Conservation (phyloP, 37 sponge, comb jelly and placozoan species). For the Tethya wilhelma region DNA sequence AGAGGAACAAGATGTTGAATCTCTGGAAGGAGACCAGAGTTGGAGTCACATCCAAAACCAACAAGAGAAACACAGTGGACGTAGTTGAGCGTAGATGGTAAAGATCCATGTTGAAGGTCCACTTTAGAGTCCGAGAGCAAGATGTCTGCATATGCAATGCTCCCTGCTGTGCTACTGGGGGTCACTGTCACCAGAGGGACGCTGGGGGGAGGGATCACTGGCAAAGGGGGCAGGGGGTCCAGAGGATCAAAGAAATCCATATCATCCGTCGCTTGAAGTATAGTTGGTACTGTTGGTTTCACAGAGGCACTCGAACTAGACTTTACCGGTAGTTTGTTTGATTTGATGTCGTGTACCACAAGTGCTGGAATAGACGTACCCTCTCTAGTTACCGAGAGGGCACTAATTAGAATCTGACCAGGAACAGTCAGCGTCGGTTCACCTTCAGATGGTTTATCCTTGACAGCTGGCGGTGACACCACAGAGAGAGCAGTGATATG, state of each 20-base stretch:
- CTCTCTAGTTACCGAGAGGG: neutral
- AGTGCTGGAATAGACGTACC: neutral
- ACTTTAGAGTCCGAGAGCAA: too few species aligned
- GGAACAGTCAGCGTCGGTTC: neutral
- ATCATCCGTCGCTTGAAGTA: too few species aligned
- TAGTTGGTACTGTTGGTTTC: too few species aligned
- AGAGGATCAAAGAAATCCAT: too few species aligned
- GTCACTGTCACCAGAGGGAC: neutral
- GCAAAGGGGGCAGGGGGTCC: too few species aligned
- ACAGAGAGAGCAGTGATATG: conserved; percentile 37
- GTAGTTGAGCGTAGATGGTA: neutral
- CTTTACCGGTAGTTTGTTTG: neutral
- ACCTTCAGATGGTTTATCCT: neutral
- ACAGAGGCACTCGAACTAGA: too few species aligned
- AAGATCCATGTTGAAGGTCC: too few species aligned
- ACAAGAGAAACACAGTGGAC: conserved; percentile 3
- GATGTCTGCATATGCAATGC: neutral
- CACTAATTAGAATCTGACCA: neutral
- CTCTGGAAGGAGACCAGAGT: conserved; percentile 7
- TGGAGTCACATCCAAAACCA: neutral
- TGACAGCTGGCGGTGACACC: neutral
- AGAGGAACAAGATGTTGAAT: conserved; percentile 30
- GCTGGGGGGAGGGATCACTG: neutral
- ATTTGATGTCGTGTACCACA: neutral
- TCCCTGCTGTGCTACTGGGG: too few species aligned